Evolutionary conservation across 2,888 invertebrate genomes (phyloP), one percentile per base, ranked within the genome.

Genomic region (Mayetiola destructor): DNA sequence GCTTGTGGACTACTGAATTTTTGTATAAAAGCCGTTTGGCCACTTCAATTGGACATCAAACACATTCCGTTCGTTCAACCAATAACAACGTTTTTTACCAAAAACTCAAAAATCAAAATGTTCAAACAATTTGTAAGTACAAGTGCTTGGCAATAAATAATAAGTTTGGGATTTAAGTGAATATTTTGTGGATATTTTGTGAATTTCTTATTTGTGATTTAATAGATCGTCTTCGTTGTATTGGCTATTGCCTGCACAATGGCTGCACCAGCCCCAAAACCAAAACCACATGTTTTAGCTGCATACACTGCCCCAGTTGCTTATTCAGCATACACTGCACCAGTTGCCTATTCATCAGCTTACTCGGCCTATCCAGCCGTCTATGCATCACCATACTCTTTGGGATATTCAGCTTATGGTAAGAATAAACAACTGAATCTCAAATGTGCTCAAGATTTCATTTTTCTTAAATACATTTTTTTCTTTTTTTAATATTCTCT

Each of bases 251-350:
- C 56, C 16, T 3, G 56, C 20, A 54, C 57, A 18, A 10, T 52
- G 14, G 30, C 57, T 23, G 60, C 59, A 53, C 59, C 59, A 32
- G 59, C 54, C 16, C 61, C 61, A 52, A 36, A 30, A 37, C 60
- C 60, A 8, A 56, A 61, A 40, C 58, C 58, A 55, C 55, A 58
- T 39, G 55, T 39, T 10, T 27, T 23, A 18, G 5, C 36, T 21
- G 39, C 55, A n/a, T n/a, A n/a, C 21, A 32, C 58, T 21, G 27
- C 59, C 20, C 57, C 56, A 32, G 29, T 56, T 20, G 57, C 57
- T 6, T 48, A 42, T 37, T 60, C 54, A 20, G 55, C 58, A 55
- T 59, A 58, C 29, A 30, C 58, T 32, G 57, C 57, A 35, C 59
- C 59, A 21, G 30, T 54, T 5, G 55, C 59, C 18, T 42, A 18